These are phyloP conservation scores for Pardosa pseudoannulata DNA, from an alignment of 2,888 invertebrate species.

Conservation along the genomic window DNA sequence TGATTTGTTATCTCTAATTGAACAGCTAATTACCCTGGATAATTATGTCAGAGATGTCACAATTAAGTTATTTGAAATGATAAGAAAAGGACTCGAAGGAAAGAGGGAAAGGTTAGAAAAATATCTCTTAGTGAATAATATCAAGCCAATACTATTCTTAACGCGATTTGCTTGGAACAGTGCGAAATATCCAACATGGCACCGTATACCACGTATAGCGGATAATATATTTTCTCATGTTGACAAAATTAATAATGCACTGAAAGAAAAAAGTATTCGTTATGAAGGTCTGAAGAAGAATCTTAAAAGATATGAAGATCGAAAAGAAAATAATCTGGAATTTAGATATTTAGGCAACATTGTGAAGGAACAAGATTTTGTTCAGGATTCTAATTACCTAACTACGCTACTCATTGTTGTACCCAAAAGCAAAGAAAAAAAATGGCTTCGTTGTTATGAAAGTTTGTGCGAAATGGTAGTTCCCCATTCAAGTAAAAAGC, in stretches of 20 bases:
- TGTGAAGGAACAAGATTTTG: constrained; percentile 45
- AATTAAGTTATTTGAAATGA: neutral
- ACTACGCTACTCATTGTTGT: constrained; percentile 41
- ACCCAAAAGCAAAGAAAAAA: neutral
- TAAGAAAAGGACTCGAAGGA: neutral
- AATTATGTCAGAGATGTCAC: neutral
- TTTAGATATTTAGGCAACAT: constrained; percentile 25
- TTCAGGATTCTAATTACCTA: constrained; percentile 21
- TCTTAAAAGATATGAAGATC: neutral
- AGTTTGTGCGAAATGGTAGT: constrained; percentile 37
- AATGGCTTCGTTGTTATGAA: constrained; percentile 23
- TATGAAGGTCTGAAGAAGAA: neutral
- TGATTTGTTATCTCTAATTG: constrained; percentile 7
- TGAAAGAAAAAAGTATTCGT: neutral
- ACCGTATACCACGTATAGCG: neutral
- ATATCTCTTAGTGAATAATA: constrained; percentile 3
- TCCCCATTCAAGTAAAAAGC: constrained; percentile 20
- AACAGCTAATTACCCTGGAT: constrained; percentile 16
- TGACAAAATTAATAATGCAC: neutral
- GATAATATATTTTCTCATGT: neutral
- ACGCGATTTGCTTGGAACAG: constrained; percentile 51
- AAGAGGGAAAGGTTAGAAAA: neutral
- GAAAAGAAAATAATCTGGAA: neutral
- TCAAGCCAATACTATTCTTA: constrained; percentile 12
- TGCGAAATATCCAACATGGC: constrained; percentile 18